A percentile compares a stretch with the other conserved stretches of the same genome.
phyloP scores from a whole-genome alignment of 2,888 invertebrate species.

The Elysia crispata region DNA sequence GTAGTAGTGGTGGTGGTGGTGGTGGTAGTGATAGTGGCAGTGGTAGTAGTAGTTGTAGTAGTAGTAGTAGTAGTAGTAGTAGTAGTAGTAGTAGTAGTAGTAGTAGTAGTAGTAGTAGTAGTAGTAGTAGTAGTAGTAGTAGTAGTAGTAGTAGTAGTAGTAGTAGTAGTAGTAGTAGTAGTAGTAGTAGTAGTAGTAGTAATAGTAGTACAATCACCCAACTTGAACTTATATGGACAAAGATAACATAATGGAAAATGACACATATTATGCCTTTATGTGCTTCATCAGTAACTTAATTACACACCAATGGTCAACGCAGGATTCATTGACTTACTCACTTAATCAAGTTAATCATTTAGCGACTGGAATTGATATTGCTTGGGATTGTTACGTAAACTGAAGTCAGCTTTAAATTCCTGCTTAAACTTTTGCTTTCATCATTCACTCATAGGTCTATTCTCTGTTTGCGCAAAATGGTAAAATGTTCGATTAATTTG shows the following conservation, averaged over 20 bases:
- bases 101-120: constrained; percentile 9
- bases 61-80: constrained; percentile 10
- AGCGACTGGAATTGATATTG: no score
- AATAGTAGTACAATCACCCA: background rate
- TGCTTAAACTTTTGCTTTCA: no score
- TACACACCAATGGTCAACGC: no score
- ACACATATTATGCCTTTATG: background rate
- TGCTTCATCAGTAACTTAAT: background rate
- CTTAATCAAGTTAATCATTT: no score
- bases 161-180: constrained; percentile 4
- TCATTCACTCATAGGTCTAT: no score
- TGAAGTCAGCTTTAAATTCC: no score
- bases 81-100: constrained; percentile 9
- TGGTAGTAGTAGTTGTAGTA: no score
- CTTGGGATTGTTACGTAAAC: no score
- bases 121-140: background rate
- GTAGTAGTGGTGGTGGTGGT: background rate
- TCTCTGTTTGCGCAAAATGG: no score
- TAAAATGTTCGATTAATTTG: no score
- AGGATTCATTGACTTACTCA: no score
- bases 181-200: constrained; percentile 18
- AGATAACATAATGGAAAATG: no score
- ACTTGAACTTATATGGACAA: background rate
- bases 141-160: background rate
- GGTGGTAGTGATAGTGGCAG: background rate